A percentile compares a stretch with the other conserved stretches of the same genome.
phyloP scores from a whole-genome alignment of 1,140 invertebrate species.

The Saccostrea echinata region DNA sequence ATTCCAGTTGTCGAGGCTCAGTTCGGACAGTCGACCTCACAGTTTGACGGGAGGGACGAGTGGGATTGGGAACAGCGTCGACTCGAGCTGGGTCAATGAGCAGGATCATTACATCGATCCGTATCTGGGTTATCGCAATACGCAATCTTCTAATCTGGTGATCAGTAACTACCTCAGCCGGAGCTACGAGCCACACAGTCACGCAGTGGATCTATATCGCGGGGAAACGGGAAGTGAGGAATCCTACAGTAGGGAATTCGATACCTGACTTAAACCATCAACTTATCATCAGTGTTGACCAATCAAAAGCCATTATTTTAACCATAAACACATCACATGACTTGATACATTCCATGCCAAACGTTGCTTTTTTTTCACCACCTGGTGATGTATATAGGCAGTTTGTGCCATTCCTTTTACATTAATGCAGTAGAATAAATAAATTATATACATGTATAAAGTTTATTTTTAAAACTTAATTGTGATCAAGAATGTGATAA shows the following conservation, averaged over 20 bases:
- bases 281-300: no score
- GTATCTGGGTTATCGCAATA: conserved; percentile 45
- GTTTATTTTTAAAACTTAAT: background rate
- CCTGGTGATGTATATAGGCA: background rate
- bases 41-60: conserved; percentile 66
- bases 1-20: conserved; percentile 1
- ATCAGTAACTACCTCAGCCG: conserved; percentile 59
- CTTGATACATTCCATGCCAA: conserved; percentile 14
- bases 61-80: conserved; percentile 65
- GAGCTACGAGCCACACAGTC: conserved; percentile 41
- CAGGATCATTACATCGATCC: conserved; percentile 52
- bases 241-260: conserved; percentile 50
- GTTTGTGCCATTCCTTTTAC: background rate
- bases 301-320: background rate
- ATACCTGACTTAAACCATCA: conserved; percentile 32
- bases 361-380: background rate
- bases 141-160: conserved; percentile 46
- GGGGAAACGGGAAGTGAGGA: conserved; percentile 55
- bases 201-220: conserved; percentile 54
- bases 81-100: conserved; percentile 66
- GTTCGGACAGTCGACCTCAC: conserved; percentile 57
- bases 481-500: conserved; percentile 8
- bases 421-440: background rate
- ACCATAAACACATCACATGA: background rate
- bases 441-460: background rate